phyloP scores from a whole-genome alignment of 2,888 invertebrate genomes.

The Cabera pusaria region DNA sequence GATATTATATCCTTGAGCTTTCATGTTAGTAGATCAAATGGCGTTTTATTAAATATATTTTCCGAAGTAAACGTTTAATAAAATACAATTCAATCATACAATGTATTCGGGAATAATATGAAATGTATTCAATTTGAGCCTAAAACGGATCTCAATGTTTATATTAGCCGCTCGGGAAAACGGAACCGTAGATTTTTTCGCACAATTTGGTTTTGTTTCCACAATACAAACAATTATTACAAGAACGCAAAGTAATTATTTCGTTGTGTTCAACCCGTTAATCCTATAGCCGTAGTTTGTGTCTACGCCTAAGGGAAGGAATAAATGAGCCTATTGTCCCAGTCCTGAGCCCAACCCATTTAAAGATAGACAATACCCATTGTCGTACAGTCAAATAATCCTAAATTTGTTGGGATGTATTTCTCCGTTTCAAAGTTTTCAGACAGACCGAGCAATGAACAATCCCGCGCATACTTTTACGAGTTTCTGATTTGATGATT shows the following conservation, averaged over 20 bases:
- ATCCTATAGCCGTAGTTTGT: slow-evolving; percentile 60
- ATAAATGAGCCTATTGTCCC: slow-evolving; percentile 73
- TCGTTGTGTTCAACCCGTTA: slow-evolving; percentile 62
- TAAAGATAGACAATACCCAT: slow-evolving; percentile 74
- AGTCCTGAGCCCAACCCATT: slow-evolving; percentile 61
- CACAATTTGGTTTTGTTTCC: slow-evolving; percentile 27
- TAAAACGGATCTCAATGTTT: slow-evolving; percentile 18
- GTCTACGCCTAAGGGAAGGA: slow-evolving; percentile 68
- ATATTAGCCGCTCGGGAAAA: slow-evolving; percentile 10
- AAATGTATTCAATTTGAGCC: slow-evolving; percentile 9
- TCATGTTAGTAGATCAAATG: no score
- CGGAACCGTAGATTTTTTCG: slow-evolving; percentile 16
- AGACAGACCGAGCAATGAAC: slow-evolving; percentile 50
- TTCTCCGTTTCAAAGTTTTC: slow-evolving; percentile 54
- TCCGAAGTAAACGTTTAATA: no score
- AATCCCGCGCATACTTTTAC: slow-evolving; percentile 37
- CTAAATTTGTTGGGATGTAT: slow-evolving; percentile 68
- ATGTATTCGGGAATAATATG: slow-evolving; percentile 7
- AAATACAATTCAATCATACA: no score
- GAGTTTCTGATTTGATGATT: slow-evolving; percentile 34
- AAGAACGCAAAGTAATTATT: slow-evolving; percentile 57
- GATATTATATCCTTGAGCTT: no score
- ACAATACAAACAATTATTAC: slow-evolving; percentile 35
- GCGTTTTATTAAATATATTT: no score
- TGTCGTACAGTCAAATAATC: slow-evolving; percentile 67